These are phyloP conservation scores for Matsumyia berberina DNA, from an alignment of 2,888 invertebrate species.

Conservation along the genomic window DNA sequence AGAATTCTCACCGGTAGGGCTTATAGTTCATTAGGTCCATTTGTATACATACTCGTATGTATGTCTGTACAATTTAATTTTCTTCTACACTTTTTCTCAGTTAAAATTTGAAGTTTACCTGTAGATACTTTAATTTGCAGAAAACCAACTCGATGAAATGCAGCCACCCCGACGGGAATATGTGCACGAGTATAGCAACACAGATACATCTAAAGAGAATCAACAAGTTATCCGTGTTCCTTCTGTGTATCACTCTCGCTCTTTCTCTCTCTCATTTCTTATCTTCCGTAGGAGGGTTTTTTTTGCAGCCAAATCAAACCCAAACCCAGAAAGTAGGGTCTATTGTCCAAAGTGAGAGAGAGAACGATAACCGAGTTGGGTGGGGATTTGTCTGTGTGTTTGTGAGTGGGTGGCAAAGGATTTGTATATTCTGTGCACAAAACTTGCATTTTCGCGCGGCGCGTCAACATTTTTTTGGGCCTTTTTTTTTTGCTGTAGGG, in stretches of 20 bases:
- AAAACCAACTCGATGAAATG: slow-evolving; percentile 53
- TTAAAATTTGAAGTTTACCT: slow-evolving; percentile 59
- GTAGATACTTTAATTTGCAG: slow-evolving; percentile 73
- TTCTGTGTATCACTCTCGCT: slow-evolving; percentile 63
- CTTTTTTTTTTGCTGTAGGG: slow-evolving; percentile 14
- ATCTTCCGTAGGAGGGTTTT: slow-evolving; percentile 21
- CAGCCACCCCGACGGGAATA: slow-evolving; percentile 14
- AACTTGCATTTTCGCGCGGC: slow-evolving; percentile 74
- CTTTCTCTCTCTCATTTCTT: slow-evolving; percentile 60
- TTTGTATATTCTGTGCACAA: slow-evolving; percentile 49
- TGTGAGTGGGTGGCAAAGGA: slow-evolving; percentile 54
- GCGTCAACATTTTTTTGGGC: slow-evolving; percentile 50
- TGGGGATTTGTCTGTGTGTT: slow-evolving; percentile 9
- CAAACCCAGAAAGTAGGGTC: slow-evolving; percentile 27
- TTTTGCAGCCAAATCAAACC: slow-evolving; percentile 35
- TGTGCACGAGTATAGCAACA: slow-evolving; percentile 24
- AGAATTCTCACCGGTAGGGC: slow-evolving; percentile 18
- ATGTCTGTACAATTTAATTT: slow-evolving; percentile 5
- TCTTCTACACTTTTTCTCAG: slow-evolving; percentile 4
- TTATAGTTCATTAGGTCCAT: slow-evolving; percentile 67
- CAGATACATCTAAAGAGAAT: slow-evolving; percentile 45
- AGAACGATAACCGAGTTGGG: slow-evolving; percentile 33
- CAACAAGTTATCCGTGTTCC: slow-evolving; percentile 74
- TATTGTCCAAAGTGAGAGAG: slow-evolving; percentile 63
- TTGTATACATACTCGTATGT: slow-evolving; percentile 50